Base-by-base conservation (phyloP, 1,140 invertebrate genomes). In the Bombus sibiricus region DNA sequence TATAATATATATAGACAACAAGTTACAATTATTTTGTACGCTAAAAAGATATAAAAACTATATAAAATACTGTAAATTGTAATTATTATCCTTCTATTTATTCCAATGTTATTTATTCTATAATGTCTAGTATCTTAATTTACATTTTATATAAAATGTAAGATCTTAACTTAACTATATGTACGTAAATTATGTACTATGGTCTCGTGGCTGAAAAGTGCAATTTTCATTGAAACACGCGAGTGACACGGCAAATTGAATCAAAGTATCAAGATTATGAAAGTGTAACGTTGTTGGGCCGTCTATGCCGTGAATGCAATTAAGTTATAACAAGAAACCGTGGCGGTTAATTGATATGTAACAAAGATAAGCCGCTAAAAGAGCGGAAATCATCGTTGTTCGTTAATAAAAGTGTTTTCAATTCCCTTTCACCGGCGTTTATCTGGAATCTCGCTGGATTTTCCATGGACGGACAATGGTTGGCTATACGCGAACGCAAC, bases 401-500 rank as follows among this genome's bases (percentile, higher is more conserved):
- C 74, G 22, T 78, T 85, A 80, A 85, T 62, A 73, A 80, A 79
- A 71, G 18, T 41, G 64, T 72, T 72, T 80, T 72, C 68, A 64
- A 59, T 72, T 85, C 76, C 83, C 76, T 85, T 85, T 85, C 83
- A 80, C 83, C 47, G 76, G 12, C 32, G 2, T 59, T 84, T 80
- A 85, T 85, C 83, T 59, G 25, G 66, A 62, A 80, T 73, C 68
- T 71, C 37, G 9, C 68, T 37, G 25, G 37, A 10, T 62, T 84
- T 84, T 79, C 83, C 76, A 57, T 47, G 47, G n/a, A 28, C 32
- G 41, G 22, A 66, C 71, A 75, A 76, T 76, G 13, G 71, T 41
- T n/a, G 4, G 59, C 41, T n/a, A 28, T 39, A 37, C 72, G 41
- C 2, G 34, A 57, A 83, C 76, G 75, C 66, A 85, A 43, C 77